A percentile compares a stretch with the other conserved stretches of the same genome.
Evolutionary conservation across 2,797 vertebrate genomes (phyloP).

Genomic region (Oreonectes daqikongensis): DNA sequence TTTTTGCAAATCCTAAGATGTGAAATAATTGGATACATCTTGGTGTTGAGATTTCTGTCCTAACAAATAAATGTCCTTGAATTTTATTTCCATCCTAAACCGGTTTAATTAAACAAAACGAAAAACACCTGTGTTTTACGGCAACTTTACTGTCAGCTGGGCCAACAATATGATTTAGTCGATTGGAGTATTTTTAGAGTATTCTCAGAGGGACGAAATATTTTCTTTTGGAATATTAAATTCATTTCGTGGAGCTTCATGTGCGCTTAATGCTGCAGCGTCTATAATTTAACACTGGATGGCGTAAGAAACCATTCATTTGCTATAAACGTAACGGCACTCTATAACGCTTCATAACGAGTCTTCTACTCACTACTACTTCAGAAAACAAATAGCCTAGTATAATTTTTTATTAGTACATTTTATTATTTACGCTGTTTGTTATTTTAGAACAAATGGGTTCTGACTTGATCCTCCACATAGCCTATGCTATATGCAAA

Average conservation of each 20-base stretch:
- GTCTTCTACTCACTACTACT: no score
- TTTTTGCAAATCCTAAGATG: background rate
- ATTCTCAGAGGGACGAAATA: background rate
- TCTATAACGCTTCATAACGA: no score
- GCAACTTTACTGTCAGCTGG: background rate
- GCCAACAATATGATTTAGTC: background rate
- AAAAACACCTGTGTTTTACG: background rate
- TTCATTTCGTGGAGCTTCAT: no score
- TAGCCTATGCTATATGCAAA: no score
- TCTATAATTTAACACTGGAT: slow-evolving; percentile 40
- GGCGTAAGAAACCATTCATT: slow-evolving; percentile 28
- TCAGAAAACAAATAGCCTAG: no score
- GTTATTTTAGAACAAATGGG: no score
- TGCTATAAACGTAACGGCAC: background rate
- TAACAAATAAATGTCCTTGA: background rate
- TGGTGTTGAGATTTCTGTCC: background rate
- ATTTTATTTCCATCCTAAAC: no score
- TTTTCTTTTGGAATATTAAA: background rate
- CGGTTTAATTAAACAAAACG: no score
- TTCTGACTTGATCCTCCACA: background rate
- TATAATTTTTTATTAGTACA: no score
- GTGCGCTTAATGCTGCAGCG: background rate
- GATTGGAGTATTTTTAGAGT: background rate
- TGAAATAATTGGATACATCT: background rate
- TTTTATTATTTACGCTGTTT: no score